Evolutionary conservation across 2,888 invertebrate species (phyloP).

Genomic region (Papilio demoleus): DNA sequence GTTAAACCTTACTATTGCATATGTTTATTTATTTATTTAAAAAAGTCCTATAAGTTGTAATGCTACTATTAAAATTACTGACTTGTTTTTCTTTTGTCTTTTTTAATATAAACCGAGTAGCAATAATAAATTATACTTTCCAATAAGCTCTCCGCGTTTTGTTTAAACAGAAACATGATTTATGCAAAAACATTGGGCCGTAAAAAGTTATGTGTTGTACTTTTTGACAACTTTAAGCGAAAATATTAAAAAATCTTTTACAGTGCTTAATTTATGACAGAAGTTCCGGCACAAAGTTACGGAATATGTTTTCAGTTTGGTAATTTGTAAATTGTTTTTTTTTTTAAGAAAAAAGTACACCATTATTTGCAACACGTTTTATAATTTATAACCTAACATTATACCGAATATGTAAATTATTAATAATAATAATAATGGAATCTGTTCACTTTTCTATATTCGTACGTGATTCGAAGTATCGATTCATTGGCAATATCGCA

Average conservation of each 20-base stretch:
- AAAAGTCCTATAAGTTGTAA: too few species aligned
- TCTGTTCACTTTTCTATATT: conserved; percentile 1
- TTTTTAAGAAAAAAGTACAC: conserved; percentile 28
- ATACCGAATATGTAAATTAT: not conserved
- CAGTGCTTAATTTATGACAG: conserved; percentile 37
- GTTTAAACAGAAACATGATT: conserved; percentile 30
- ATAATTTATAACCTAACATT: conserved; percentile 13
- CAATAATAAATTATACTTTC: not conserved
- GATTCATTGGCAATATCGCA: not conserved
- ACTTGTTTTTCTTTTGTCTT: too few species aligned
- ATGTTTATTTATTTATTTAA: not conserved
- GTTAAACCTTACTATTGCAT: not conserved
- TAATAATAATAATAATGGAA: not conserved
- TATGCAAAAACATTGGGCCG: conserved; percentile 31
- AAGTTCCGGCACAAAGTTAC: conserved; percentile 26
- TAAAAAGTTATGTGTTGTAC: conserved; percentile 37
- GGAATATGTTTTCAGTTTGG: conserved; percentile 32
- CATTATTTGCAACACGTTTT: not conserved
- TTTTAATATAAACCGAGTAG: too few species aligned
- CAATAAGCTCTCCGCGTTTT: conserved; percentile 9
- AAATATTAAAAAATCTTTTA: conserved; percentile 40
- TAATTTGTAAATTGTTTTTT: conserved; percentile 36
- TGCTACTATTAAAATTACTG: too few species aligned
- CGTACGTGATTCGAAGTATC: not conserved
- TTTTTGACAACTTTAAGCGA: conserved; percentile 39